phyloP scores from a whole-genome alignment of 2,113 vertebrate species.

The Cavia aperea region DNA sequence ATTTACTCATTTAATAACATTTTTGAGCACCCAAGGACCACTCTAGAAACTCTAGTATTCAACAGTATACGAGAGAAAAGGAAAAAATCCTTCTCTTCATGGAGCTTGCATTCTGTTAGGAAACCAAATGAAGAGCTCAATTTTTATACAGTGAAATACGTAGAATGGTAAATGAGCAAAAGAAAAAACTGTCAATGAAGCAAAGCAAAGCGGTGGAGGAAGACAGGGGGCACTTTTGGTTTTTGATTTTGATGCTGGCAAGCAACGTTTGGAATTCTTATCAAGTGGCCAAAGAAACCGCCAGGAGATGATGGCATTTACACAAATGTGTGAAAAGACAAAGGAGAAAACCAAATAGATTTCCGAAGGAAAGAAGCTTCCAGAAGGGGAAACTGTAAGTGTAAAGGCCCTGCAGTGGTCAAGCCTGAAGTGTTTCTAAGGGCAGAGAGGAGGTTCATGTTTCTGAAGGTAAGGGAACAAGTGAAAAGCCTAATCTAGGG shows the following conservation, averaged over 20 bases:
- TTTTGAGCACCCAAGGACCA: background rate
- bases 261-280: background rate
- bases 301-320: background rate
- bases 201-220: background rate
- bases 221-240: background rate
- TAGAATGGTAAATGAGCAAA: background rate
- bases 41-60: background rate
- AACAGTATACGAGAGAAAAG: background rate
- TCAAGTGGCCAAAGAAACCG: background rate
- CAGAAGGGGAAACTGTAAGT: background rate
- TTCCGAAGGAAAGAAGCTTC: background rate
- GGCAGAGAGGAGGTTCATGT: background rate
- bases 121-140: background rate
- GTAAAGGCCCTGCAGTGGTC: background rate
- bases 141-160: background rate
- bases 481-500: background rate
- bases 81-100: background rate
- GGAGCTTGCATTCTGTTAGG: background rate
- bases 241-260: background rate
- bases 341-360: background rate
- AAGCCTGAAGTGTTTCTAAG: background rate
- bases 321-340: background rate
- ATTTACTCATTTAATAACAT: constrained; percentile 8
- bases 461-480: background rate
- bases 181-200: background rate